Base-by-base conservation (phyloP, 2,113 vertebrate genomes). In the Onychorhynchus coronatus region DNA sequence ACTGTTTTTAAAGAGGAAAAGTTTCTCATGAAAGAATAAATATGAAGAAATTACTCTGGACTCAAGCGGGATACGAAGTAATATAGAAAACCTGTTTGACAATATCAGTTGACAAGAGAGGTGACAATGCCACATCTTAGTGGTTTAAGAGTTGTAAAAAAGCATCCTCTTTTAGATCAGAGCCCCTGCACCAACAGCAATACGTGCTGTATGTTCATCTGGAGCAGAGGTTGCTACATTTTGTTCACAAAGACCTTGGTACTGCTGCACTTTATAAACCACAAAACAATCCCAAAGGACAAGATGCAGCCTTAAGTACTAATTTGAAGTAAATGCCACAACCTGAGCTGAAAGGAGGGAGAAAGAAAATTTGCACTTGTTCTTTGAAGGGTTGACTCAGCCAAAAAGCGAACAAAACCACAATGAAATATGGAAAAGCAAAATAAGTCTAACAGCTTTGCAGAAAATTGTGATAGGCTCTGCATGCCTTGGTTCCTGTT, bases 101-200 rank as follows among this genome's bases (percentile, higher is more conserved):
- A 65, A 17, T 49, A 53, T 53, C 31, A 83, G 20, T 14, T 81
- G 33, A 86, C 9, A 8, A 3, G 27, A 63, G 19, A 79, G 17
- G 4, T 37, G 11, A 56, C 31, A 91, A 49, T 39, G 17, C 8
- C n/a, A 56, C 12, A 31, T 8, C 67, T 42, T 8, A 50, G 27
- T 28, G 30, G 17, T 65, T 82, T 42, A 63, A 80, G 35, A 42
- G 16, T 14, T 52, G 31, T 56, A 49, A 52, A 66, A 83, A 46
- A 53, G 2, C 25, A 80, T 23, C 28, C 16, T 70, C 20, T 56
- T 52, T 79, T 61, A 23, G 3, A 79, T 37, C 24, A 91, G 39
- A 56, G 24, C 6, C 0, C 2, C 66, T 52, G 52, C 61, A 50
- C 66, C 0, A 0, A 35, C 23, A 93, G 41, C 42, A 70, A 37